Percentiles rank a stretch among this genome's conserved stretches.
These are phyloP conservation scores for Caenorhabditis doughertyi DNA, from an alignment of 2,888 invertebrate genomes.

Conservation along the genomic window DNA sequence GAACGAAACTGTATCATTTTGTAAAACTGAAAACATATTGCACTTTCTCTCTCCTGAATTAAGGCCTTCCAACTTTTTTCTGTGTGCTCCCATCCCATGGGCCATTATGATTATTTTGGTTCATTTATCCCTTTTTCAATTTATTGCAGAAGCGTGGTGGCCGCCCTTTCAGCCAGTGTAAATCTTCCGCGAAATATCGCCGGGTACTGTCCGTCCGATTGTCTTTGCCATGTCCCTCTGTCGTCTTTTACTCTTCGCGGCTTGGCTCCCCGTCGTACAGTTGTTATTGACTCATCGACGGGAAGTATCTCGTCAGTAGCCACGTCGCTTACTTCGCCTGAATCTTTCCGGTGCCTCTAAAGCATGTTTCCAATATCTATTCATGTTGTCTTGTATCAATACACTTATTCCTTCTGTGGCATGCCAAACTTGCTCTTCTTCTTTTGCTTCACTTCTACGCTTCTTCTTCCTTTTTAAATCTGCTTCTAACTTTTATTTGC, in stretches of 20 bases:
- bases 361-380: constrained; percentile 4
- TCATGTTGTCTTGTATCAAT: constrained; percentile 21
- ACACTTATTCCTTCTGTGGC: neutral
- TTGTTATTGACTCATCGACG: constrained; percentile 34
- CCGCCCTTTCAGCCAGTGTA: constrained; percentile 65
- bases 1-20: neutral
- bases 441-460: constrained; percentile 29
- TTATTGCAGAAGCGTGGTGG: constrained; percentile 68
- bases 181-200: constrained; percentile 69
- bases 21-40: neutral
- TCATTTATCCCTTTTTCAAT: constrained; percentile 7
- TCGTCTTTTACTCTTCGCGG: constrained; percentile 54
- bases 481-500: constrained; percentile 20
- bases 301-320: constrained; percentile 18
- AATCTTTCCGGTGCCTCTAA: constrained; percentile 53
- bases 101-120: neutral
- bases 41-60: neutral
- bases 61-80: neutral
- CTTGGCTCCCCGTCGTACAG: constrained; percentile 54
- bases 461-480: constrained; percentile 7
- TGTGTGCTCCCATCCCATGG: constrained; percentile 1
- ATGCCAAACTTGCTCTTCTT: constrained; percentile 6
- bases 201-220: constrained; percentile 67
- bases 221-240: constrained; percentile 58
- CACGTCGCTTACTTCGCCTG: constrained; percentile 47